Evolutionary conservation across 1,140 invertebrate genomes (phyloP).

Genomic region (Cephus cinctus): DNA sequence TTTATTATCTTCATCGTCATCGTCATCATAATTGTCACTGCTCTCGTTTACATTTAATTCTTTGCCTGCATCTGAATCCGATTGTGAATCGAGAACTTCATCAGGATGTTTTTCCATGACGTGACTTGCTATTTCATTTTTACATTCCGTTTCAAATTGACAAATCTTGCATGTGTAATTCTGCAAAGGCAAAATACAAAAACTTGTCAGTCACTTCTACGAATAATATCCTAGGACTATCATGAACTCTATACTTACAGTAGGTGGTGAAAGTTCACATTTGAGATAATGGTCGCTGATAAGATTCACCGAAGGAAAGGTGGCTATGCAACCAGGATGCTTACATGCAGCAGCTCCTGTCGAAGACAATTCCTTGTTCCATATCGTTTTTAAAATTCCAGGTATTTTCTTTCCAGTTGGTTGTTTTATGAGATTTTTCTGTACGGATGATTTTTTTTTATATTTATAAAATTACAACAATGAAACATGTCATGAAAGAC

Average conservation of each 20-base stretch:
- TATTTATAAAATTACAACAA: too few relatives aligned
- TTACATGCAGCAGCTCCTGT: constrained; percentile 29
- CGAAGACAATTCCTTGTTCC: constrained; percentile 32
- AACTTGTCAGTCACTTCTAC: neutral
- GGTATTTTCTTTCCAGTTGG: constrained; percentile 34
- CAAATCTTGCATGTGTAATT: constrained; percentile 45
- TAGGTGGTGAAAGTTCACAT: constrained; percentile 40
- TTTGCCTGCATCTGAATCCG: neutral
- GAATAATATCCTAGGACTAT: neutral
- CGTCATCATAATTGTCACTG: constrained; percentile 8
- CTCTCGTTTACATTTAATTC: too few relatives aligned
- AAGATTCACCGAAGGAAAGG: constrained; percentile 21
- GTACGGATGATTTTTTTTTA: constrained; percentile 12
- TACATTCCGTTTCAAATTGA: constrained; percentile 23
- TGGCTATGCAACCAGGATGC: constrained; percentile 37
- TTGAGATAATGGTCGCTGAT: constrained; percentile 38
- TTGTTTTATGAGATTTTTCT: constrained; percentile 34
- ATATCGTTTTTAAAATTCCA: constrained; percentile 30
- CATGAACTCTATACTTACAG: constrained; percentile 18
- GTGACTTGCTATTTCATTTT: constrained; percentile 35
- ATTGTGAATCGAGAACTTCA: constrained; percentile 8
- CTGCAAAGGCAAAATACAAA: constrained; percentile 18
- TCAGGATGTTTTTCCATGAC: constrained; percentile 28
- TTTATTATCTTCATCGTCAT: constrained; percentile 14
- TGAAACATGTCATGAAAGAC: too few relatives aligned